Conservation (phyloP, 2,888 invertebrate species). For the Eudasyphora cyanicolor region DNA sequence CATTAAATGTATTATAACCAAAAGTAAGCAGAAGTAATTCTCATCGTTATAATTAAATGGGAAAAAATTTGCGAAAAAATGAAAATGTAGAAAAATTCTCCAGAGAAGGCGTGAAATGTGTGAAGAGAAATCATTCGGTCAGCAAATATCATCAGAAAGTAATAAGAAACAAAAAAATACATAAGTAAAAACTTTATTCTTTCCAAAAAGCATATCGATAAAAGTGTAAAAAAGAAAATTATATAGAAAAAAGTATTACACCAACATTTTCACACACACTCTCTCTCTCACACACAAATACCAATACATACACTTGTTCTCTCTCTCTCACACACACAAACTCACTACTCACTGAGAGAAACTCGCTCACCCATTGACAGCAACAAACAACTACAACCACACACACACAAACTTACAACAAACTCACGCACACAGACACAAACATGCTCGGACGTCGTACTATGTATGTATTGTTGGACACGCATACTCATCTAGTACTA, state of each 20-base stretch:
- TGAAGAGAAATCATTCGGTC: slow-evolving; percentile 38
- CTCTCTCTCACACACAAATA: slow-evolving; percentile 40
- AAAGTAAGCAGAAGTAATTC: slow-evolving; percentile 19
- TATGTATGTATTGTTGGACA: slow-evolving; percentile 28
- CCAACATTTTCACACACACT: slow-evolving; percentile 57
- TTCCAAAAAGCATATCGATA: slow-evolving; percentile 67
- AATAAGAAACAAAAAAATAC: too few species aligned
- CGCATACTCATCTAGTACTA: slow-evolving; percentile 2
- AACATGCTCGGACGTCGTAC: slow-evolving; percentile 14
- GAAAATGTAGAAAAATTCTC: slow-evolving; percentile 41
- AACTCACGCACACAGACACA: not conserved
- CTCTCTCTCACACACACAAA: slow-evolving; percentile 38
- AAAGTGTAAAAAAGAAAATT: slow-evolving; percentile 65
- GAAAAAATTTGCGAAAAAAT: not conserved
- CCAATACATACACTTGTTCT: slow-evolving; percentile 52
- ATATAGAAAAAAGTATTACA: slow-evolving; percentile 67
- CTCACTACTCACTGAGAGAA: slow-evolving; percentile 7
- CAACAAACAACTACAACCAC: slow-evolving; percentile 22
- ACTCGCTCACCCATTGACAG: slow-evolving; percentile 43
- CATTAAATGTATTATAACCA: slow-evolving; percentile 62
- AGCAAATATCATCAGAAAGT: slow-evolving; percentile 50
- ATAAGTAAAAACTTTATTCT: slow-evolving; percentile 44
- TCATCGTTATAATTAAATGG: not conserved
- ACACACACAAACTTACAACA: not conserved
- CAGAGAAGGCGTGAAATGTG: slow-evolving; percentile 32